Evolutionary conservation across 2,797 vertebrate genomes (phyloP).

Genomic region (Coreius guichenoti): DNA sequence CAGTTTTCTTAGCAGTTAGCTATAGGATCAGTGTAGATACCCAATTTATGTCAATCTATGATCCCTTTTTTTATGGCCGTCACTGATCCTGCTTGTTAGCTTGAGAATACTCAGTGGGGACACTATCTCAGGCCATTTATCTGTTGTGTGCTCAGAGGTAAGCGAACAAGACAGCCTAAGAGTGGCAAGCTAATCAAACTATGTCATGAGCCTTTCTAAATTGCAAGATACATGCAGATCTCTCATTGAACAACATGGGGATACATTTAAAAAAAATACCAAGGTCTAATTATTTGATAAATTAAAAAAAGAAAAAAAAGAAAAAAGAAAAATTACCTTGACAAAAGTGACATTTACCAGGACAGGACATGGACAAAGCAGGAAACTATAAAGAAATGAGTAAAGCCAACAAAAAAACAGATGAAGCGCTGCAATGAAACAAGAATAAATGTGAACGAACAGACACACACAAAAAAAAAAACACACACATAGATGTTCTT

Average conservation of each 20-base stretch:
- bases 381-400: conserved; percentile 64
- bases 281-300: neutral
- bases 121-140: conserved; percentile 46
- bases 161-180: conserved; percentile 14
- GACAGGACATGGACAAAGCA: conserved; percentile 73
- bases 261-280: neutral
- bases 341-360: conserved; percentile 67
- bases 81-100: conserved; percentile 54
- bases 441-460: neutral
- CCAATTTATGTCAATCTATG: conserved; percentile 26
- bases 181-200: conserved; percentile 18
- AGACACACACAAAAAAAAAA: neutral
- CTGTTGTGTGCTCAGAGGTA: conserved; percentile 1
- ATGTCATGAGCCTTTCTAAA: neutral
- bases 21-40: conserved; percentile 27
- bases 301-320: conserved; percentile 34
- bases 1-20: conserved; percentile 42
- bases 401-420: conserved; percentile 60
- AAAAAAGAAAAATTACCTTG: conserved; percentile 74
- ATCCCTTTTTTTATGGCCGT: conserved; percentile 30
- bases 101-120: conserved; percentile 38
- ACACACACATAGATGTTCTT: neutral
- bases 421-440: conserved; percentile 30
- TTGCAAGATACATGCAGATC: neutral
- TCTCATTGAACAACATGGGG: neutral